phyloP scores from a whole-genome alignment of 2,888 invertebrate species.

The Drosophila mimetica region DNA sequence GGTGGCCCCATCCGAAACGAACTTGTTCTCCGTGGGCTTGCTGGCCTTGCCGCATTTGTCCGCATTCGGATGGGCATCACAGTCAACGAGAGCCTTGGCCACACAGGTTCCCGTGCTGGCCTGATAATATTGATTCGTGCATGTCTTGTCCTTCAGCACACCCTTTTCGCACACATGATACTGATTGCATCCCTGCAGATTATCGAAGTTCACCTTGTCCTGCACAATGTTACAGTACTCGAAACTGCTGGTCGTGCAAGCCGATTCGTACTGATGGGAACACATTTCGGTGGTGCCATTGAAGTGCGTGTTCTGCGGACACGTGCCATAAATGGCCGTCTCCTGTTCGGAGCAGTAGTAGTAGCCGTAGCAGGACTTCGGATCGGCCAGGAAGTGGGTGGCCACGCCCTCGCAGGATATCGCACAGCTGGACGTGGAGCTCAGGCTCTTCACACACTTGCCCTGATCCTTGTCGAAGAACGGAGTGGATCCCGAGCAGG shows the following conservation, averaged over 20 bases:
- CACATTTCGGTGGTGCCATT: constrained; percentile 57
- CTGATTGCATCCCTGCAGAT: constrained; percentile 47
- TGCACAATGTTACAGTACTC: constrained; percentile 73
- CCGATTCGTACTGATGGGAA: constrained; percentile 40
- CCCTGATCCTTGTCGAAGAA: constrained; percentile 59
- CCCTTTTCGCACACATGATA: constrained; percentile 63
- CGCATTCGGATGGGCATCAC: constrained; percentile 59
- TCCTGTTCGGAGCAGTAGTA: constrained; percentile 59
- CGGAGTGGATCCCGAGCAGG: constrained; percentile 57
- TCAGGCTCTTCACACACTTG: constrained; percentile 51
- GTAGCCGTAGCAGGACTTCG: constrained; percentile 70
- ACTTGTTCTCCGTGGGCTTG: constrained; percentile 43
- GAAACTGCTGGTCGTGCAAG: constrained; percentile 51
- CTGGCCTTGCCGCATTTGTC: constrained; percentile 53
- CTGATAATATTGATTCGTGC: constrained; percentile 54
- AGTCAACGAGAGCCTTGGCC: constrained; percentile 42
- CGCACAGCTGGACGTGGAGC: constrained; percentile 39
- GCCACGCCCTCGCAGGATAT: constrained; percentile 51
- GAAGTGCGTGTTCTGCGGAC: constrained; percentile 59
- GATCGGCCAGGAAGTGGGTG: constrained; percentile 51
- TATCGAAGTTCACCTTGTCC: constrained; percentile 62
- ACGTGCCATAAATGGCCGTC: constrained; percentile 52
- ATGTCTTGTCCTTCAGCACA: constrained; percentile 42
- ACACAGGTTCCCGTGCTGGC: constrained; percentile 50
- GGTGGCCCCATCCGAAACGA: constrained; percentile 56